Evolutionary conservation across 2,888 invertebrate species (phyloP).

Genomic region (Nomada lathburiana): DNA sequence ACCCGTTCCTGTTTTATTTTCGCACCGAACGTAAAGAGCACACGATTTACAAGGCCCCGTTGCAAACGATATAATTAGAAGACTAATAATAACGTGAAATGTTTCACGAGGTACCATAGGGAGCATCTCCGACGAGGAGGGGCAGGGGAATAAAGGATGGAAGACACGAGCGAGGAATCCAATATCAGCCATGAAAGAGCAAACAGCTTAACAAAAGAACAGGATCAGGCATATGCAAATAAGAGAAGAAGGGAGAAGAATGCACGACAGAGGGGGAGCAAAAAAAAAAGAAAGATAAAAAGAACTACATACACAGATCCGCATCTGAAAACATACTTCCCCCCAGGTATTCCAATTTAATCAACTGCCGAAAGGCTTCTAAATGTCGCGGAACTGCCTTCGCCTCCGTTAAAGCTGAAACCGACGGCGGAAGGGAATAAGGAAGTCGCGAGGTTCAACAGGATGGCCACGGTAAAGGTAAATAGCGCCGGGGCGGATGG

Average conservation of each 20-base stretch:
- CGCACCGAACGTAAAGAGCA: no score
- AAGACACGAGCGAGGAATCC: constrained; percentile 2
- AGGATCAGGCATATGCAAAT: constrained; percentile 17
- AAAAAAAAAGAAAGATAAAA: not conserved
- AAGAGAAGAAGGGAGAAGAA: not conserved
- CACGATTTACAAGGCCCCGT: not conserved
- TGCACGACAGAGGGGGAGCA: not conserved
- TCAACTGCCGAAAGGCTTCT: constrained; percentile 55
- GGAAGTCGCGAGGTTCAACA: not conserved
- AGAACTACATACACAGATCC: constrained; percentile 11
- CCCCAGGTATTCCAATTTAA: constrained; percentile 57
- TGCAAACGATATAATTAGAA: not conserved
- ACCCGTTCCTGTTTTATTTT: no score
- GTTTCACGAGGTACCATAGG: constrained; percentile 6
- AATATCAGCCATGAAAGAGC: constrained; percentile 26
- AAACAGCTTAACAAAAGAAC: constrained; percentile 22
- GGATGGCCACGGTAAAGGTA: constrained; percentile 21
- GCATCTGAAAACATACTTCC: constrained; percentile 28
- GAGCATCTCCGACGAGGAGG: not conserved
- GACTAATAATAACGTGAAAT: constrained; percentile 2
- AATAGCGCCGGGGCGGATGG: constrained; percentile 29
- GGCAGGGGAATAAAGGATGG: not conserved
- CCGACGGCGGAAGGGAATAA: constrained; percentile 1
- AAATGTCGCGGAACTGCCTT: constrained; percentile 49
- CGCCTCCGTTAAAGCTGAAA: not conserved